Conservation (phyloP, 2,888 invertebrate genomes). For the Acronicta leporina region DNA sequence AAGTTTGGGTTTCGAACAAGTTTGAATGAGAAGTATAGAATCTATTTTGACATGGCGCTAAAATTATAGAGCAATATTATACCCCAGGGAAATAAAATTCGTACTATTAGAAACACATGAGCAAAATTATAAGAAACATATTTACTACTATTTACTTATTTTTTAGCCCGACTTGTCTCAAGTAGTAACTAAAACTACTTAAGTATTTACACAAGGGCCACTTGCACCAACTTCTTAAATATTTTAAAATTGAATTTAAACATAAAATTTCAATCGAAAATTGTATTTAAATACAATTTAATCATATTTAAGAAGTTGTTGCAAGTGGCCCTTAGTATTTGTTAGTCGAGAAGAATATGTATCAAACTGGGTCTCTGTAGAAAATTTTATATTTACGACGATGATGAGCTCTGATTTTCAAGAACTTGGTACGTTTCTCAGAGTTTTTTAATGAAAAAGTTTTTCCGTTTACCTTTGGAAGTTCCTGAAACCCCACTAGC, state of each 20-base stretch:
- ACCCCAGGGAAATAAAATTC: no score
- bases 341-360: slow-evolving; percentile 9
- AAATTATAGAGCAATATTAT: neutral
- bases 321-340: no score
- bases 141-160: neutral
- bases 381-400: slow-evolving; percentile 3
- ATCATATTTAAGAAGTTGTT: no score
- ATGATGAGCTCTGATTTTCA: slow-evolving; percentile 13
- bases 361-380: slow-evolving; percentile 7
- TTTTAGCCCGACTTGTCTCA: no score
- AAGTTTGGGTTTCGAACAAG: slow-evolving; percentile 36
- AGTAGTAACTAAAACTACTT: neutral
- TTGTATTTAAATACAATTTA: no score
- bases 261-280: no score
- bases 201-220: no score
- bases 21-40: slow-evolving; percentile 12
- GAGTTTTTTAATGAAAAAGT: slow-evolving; percentile 14
- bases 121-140: neutral
- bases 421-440: slow-evolving; percentile 6
- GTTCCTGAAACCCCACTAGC: neutral
- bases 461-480: slow-evolving; percentile 1
- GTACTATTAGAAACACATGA: no score
- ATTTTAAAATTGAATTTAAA: no score
- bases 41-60: slow-evolving; percentile 17
- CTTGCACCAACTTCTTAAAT: no score